phyloP scores from a whole-genome alignment of 2,113 vertebrate species.

The Alouatta palliata region DNA sequence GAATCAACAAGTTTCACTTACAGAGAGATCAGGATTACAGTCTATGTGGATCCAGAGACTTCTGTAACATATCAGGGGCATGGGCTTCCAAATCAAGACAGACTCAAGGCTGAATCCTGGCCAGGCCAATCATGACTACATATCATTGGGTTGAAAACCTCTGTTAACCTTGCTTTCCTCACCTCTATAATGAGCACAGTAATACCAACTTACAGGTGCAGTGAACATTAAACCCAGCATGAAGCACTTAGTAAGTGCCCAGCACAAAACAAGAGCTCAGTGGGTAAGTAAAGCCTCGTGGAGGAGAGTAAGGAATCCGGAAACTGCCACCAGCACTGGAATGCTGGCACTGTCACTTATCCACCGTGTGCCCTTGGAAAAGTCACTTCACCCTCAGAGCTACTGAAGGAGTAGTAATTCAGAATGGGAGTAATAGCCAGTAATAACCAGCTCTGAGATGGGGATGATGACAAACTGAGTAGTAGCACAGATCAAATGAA shows the following conservation, averaged over 20 bases:
- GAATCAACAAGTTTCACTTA: not conserved
- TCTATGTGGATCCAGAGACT: not conserved
- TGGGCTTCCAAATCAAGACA: not conserved
- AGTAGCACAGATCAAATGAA: not conserved
- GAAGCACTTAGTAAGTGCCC: not conserved
- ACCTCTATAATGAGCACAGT: not conserved
- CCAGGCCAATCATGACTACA: not conserved
- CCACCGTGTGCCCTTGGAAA: not conserved
- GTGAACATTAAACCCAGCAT: accelerated
- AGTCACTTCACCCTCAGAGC: not conserved
- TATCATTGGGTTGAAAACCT: not conserved
- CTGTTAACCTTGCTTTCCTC: not conserved
- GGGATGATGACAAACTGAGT: not conserved
- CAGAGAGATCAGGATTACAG: not conserved
- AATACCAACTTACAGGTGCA: accelerated
- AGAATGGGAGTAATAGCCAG: not conserved
- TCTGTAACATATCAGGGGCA: not conserved
- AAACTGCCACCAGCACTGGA: not conserved
- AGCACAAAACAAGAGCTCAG: not conserved
- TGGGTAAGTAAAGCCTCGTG: accelerated
- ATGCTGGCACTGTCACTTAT: not conserved
- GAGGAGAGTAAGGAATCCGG: too few relatives aligned
- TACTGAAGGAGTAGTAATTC: not conserved
- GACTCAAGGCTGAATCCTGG: not conserved
- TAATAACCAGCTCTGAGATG: not conserved